A percentile compares a stretch with the other conserved stretches of the same genome.
These are phyloP conservation scores for Pygocentrus nattereri DNA, from an alignment of 2,797 vertebrate species.

Conservation along the genomic window DNA sequence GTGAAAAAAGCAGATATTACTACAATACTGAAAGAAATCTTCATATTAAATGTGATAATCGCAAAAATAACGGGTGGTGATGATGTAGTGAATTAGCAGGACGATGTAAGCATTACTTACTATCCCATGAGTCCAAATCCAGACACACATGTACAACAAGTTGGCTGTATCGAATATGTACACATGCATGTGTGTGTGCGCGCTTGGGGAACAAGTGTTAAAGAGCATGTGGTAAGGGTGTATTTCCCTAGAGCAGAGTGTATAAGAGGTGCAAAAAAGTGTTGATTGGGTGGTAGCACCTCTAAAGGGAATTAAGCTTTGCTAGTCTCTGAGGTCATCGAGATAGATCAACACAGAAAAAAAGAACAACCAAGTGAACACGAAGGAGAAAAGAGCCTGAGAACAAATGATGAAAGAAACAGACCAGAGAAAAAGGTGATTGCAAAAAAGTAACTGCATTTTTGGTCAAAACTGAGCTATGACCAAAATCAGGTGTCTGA, in stretches of 20 bases:
- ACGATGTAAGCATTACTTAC: background rate
- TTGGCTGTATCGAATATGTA: background rate
- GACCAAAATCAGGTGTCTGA: background rate
- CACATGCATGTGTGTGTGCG: constrained; percentile 18
- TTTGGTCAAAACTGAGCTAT: background rate
- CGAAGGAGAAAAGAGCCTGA: background rate
- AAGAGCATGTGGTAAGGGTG: constrained; percentile 14
- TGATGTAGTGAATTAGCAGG: background rate
- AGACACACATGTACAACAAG: constrained; percentile 2
- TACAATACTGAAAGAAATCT: background rate
- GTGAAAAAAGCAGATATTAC: background rate
- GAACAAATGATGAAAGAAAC: background rate
- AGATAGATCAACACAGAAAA: constrained; percentile 1
- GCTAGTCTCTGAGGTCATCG: constrained; percentile 30
- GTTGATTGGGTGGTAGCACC: constrained; percentile 37
- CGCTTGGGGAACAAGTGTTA: constrained; percentile 31
- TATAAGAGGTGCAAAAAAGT: constrained; percentile 1
- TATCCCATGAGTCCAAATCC: constrained; percentile 6
- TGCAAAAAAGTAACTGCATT: background rate
- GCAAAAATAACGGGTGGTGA: background rate
- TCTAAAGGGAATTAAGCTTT: constrained; percentile 30
- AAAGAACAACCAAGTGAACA: constrained; percentile 5
- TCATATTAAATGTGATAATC: background rate
- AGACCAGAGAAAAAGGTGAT: background rate
- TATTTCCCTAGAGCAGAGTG: constrained; percentile 18